A percentile compares a stretch with the other conserved stretches of the same genome.
Conservation (phyloP, 1,140 invertebrate species). For the Uloborus diversus region DNA sequence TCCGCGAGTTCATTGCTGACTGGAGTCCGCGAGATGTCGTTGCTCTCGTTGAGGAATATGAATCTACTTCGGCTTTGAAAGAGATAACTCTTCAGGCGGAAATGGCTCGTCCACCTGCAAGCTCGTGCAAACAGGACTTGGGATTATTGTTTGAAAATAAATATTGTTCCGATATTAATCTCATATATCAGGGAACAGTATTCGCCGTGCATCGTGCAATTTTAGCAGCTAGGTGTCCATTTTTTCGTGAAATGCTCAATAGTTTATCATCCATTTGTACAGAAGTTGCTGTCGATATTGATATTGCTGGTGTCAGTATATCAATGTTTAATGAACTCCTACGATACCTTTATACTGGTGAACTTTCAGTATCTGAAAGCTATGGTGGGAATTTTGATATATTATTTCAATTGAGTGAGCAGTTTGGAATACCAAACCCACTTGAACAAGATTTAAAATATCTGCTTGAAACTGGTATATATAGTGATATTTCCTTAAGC, state of each 20-base stretch:
- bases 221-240: constrained; percentile 84
- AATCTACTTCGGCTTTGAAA: constrained; percentile 84
- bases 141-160: constrained; percentile 84
- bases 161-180: constrained; percentile 89
- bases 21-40: constrained; percentile 85
- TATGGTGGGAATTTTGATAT: constrained; percentile 65
- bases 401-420: constrained; percentile 79
- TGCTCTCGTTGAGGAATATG: constrained; percentile 88
- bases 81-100: constrained; percentile 89
- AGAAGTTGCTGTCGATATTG: constrained; percentile 79
- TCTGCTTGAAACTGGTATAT: constrained; percentile 87
- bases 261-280: constrained; percentile 65
- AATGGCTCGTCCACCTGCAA: constrained; percentile 85
- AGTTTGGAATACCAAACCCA: constrained; percentile 87
- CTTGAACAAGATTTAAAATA: constrained; percentile 87
- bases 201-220: constrained; percentile 90
- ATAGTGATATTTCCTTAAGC: constrained; percentile 87
- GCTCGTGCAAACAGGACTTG: constrained; percentile 86
- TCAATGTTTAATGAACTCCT: constrained; percentile 84
- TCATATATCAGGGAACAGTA: constrained; percentile 85
- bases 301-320: constrained; percentile 80
- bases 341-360: constrained; percentile 88
- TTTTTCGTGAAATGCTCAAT: constrained; percentile 78
- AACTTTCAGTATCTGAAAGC: constrained; percentile 70
- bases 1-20: constrained; percentile 79